Evolutionary conservation across 2,113 vertebrate species (phyloP).

Genomic region (Melanocharis versteri): DNA sequence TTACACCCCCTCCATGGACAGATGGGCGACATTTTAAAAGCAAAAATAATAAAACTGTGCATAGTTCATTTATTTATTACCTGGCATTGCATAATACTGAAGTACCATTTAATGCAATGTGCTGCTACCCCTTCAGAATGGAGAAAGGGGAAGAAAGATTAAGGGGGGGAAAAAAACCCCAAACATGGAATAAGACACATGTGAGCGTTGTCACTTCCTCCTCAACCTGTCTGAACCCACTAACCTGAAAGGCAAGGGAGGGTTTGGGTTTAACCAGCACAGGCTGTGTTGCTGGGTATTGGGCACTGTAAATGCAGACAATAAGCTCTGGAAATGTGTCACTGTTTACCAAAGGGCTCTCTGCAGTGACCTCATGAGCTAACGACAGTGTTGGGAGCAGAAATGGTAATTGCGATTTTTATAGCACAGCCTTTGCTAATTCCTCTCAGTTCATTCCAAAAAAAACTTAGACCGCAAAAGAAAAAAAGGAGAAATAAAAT

Average conservation of each 20-base stretch:
- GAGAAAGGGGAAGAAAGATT: neutral
- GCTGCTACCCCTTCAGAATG: neutral
- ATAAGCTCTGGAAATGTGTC: neutral
- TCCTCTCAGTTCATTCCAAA: neutral
- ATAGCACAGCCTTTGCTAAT: constrained; percentile 18
- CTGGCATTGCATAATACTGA: neutral
- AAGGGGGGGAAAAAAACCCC: accelerated
- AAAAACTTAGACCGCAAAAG: neutral
- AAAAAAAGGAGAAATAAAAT: neutral
- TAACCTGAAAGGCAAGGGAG: neutral
- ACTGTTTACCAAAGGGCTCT: constrained; percentile 23
- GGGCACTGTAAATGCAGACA: neutral
- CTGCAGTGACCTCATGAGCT: constrained; percentile 26
- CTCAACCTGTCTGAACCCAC: neutral
- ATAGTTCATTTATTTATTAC: neutral
- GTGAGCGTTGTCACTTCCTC: neutral
- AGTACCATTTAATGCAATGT: neutral
- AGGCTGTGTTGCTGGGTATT: neutral
- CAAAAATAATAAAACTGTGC: neutral
- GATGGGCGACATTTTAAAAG: constrained; percentile 7
- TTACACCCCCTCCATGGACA: neutral
- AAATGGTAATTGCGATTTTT: constrained; percentile 39
- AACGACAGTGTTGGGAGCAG: constrained; percentile 4
- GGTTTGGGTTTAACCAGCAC: neutral
- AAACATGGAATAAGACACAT: neutral